Evolutionary conservation across 2,888 invertebrate species (phyloP).

Genomic region (Formica aserva): DNA sequence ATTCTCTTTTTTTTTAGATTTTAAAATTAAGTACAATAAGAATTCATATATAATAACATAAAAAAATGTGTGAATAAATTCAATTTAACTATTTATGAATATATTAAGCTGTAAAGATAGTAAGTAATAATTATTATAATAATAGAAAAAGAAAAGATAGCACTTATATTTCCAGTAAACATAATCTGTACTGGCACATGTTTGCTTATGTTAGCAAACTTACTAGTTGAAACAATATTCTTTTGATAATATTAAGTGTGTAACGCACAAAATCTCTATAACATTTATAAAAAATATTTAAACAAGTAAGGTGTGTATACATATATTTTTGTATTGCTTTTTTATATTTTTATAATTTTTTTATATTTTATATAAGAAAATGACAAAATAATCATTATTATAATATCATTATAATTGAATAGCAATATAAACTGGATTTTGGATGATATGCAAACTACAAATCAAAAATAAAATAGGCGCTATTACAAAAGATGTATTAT

Average conservation of each 20-base stretch:
- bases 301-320: neutral
- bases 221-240: neutral
- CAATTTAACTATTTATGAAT: neutral
- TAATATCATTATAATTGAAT: constrained; percentile 6
- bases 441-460: neutral
- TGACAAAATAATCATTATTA: neutral
- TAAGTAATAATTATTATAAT: constrained; percentile 24
- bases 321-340: neutral
- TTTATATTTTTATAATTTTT: neutral
- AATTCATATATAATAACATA: neutral
- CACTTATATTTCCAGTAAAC: constrained; percentile 13
- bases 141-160: constrained; percentile 51
- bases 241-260: neutral
- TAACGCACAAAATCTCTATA: neutral
- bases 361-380: neutral
- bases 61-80: neutral
- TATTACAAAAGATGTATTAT: neutral
- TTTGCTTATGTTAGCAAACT: constrained; percentile 61
- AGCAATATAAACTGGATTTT: constrained; percentile 7
- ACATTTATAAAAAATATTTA: neutral
- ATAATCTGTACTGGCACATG: constrained; percentile 29
- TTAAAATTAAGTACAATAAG: constrained; percentile 35
- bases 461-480: neutral
- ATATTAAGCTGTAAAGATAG: neutral
- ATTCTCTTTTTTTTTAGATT: neutral